Evolutionary conservation across 2,797 vertebrate genomes (phyloP).

Genomic region (Triplophysa bombifrons): DNA sequence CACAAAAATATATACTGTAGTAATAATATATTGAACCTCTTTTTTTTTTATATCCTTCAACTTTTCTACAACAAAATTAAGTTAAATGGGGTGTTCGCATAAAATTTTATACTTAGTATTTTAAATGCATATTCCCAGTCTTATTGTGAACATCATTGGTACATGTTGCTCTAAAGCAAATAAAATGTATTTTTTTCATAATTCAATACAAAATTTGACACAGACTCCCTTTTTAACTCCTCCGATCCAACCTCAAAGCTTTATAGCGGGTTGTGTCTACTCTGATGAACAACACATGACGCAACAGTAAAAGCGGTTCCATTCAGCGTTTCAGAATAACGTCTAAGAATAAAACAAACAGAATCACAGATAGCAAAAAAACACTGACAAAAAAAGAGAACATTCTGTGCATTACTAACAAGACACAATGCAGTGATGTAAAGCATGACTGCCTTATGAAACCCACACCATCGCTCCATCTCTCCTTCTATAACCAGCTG

Average conservation of each 20-base stretch:
- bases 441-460: conserved; percentile 4
- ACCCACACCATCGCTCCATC: conserved; percentile 1
- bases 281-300: neutral
- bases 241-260: neutral
- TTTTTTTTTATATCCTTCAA: too few relatives aligned
- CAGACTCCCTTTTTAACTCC: neutral
- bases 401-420: neutral
- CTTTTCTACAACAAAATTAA: too few relatives aligned
- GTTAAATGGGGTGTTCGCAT: too few relatives aligned
- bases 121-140: too few relatives aligned
- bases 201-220: neutral
- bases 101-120: too few relatives aligned
- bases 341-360: neutral
- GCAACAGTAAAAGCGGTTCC: neutral
- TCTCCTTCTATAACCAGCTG: conserved; percentile 31
- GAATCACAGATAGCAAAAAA: neutral
- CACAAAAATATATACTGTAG: too few relatives aligned
- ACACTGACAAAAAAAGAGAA: neutral
- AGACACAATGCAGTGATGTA: neutral
- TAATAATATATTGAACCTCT: too few relatives aligned
- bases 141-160: too few relatives aligned
- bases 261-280: neutral
- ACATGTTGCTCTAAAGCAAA: neutral
- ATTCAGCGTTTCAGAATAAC: neutral
- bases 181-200: neutral